A percentile compares a stretch with the other conserved stretches of the same genome.
Evolutionary conservation across 2,113 vertebrate genomes (phyloP).

Genomic region (Stegastes partitus): DNA sequence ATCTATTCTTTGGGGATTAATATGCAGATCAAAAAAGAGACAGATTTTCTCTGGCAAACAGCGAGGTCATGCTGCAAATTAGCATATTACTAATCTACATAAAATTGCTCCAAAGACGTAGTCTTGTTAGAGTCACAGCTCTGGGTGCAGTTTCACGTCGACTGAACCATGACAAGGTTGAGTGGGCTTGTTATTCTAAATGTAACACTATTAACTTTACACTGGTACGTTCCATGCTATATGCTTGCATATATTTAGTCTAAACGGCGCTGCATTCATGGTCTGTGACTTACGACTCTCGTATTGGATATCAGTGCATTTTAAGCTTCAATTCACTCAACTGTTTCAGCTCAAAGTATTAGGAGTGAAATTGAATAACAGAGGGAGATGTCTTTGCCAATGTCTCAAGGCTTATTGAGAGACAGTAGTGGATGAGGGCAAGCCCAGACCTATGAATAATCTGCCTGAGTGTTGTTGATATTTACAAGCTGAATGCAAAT

Average conservation of each 20-base stretch:
- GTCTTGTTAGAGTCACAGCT: conserved; percentile 75
- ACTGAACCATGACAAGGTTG: conserved; percentile 69
- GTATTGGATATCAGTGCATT: conserved; percentile 51
- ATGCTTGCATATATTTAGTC: conserved; percentile 52
- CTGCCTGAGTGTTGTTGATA: conserved; percentile 76
- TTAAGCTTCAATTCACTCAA: conserved; percentile 57
- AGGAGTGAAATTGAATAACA: conserved; percentile 56
- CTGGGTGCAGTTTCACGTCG: conserved; percentile 56
- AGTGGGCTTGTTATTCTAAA: conserved; percentile 73
- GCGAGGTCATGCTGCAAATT: conserved; percentile 79
- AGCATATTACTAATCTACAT: conserved; percentile 84
- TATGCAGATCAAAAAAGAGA: conserved; percentile 83
- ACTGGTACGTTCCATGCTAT: conserved; percentile 66
- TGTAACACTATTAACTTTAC: conserved; percentile 77
- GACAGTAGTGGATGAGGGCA: conserved; percentile 41
- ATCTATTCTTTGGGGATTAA: conserved; percentile 80
- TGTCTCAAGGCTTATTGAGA: conserved; percentile 51
- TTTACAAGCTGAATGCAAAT: conserved; percentile 81
- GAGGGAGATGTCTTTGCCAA: conserved; percentile 43
- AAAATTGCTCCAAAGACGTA: conserved; percentile 76
- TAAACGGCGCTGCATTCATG: conserved; percentile 34
- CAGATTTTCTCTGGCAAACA: conserved; percentile 78
- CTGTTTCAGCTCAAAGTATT: conserved; percentile 61
- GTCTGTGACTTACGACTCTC: conserved; percentile 52
- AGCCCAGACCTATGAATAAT: conserved; percentile 63